These are phyloP conservation scores for Xanthia togata DNA, from an alignment of 2,888 invertebrate species.

Conservation along the genomic window DNA sequence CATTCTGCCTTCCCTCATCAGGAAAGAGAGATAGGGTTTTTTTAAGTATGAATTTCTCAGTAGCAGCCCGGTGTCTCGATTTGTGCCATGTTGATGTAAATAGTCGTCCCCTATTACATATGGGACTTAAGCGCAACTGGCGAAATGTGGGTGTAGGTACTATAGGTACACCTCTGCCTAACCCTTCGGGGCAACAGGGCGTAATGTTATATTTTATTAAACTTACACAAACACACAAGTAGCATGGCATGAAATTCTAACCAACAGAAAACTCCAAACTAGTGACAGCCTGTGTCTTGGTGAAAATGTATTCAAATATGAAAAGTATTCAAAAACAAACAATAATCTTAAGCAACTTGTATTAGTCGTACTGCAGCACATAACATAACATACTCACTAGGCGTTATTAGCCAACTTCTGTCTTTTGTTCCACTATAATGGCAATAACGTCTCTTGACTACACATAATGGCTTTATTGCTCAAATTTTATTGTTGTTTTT, in stretches of 20 bases:
- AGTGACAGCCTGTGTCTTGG: too few species aligned
- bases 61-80: neutral
- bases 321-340: conserved; percentile 29
- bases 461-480: conserved; percentile 54
- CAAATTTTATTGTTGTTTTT: conserved; percentile 60
- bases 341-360: conserved; percentile 18
- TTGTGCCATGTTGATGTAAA: neutral
- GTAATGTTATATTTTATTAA: too few species aligned
- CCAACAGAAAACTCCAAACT: too few species aligned
- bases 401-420: conserved; percentile 60
- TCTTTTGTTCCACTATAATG: conserved; percentile 51
- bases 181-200: too few species aligned
- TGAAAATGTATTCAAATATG: neutral
- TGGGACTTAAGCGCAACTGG: too few species aligned
- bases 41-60: neutral
- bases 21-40: neutral
- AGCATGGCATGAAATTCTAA: too few species aligned
- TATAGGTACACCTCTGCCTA: too few species aligned
- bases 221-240: too few species aligned
- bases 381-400: conserved; percentile 19
- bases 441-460: conserved; percentile 47
- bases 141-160: too few species aligned
- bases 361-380: conserved; percentile 19
- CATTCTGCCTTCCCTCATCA: neutral
- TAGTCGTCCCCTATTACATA: too few species aligned